Evolutionary conservation across 2,888 invertebrate genomes (phyloP), one percentile per base, ranked within the genome.

Genomic region (Chymomyza fuscimana): DNA sequence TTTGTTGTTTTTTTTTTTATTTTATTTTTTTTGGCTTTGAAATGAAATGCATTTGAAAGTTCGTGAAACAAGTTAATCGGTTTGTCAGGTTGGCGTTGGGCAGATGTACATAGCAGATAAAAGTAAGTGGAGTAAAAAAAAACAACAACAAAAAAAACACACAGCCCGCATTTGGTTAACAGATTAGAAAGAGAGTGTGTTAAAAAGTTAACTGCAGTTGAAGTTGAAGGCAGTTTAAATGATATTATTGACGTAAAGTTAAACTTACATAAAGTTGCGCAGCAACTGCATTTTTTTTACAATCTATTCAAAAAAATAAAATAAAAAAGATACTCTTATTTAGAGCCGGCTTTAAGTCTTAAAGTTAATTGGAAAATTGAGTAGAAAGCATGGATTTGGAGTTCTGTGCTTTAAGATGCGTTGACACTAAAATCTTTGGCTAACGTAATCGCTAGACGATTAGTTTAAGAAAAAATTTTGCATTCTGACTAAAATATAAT

Each of bases 11-110:
- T 46, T 46, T 12, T 9, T 36, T 25, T 25, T 25, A 25, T 32
- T 32, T 32, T 32, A 2, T 6, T 7, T 46, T 10, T 46, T 46
- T 46, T 65, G 70, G 72, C 69, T 65, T 72, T 77, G 67, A 79
- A 79, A 74, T 65, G 70, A 74, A 78, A 68, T 83, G 87, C 82
- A 80, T 80, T 84, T 83, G 80, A 86, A 86, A 86, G 80, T 67
- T 82, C 74, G 73, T 72, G 72, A 72, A 83, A 82, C 82, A 84
- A 86, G 84, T 84, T 83, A 86, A 86, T 58, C 58, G 58, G 58
- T 58, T 15, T 19, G 25, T 58, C 58, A 25, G 58, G 58, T 58
- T 58, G 25, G 22, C 40, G 40, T 46, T 46, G 40, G 40, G 40
- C 40, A 46, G 40, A 46, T 46, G 40, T 46, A 12, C 40, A 46